A percentile compares a stretch with the other conserved stretches of the same genome.
Conservation (phyloP, 2,888 invertebrate species). For the Orchesellides sinensis region DNA sequence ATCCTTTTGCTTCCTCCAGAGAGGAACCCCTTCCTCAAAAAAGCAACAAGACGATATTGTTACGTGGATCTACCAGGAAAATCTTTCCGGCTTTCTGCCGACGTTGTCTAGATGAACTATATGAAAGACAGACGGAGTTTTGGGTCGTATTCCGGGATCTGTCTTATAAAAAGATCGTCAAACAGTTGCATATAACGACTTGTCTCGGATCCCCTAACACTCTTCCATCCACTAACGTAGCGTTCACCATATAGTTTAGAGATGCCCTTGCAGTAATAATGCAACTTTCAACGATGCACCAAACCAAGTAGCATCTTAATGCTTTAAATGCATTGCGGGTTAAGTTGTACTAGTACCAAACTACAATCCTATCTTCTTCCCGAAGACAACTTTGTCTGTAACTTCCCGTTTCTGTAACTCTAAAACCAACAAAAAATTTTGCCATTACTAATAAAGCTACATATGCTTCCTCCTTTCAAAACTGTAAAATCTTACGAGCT, state of each 20-base stretch:
- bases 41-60: slow-evolving; percentile 12
- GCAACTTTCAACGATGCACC: slow-evolving; percentile 1
- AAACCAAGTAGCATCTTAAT: too few relatives aligned
- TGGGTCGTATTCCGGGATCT: too few relatives aligned
- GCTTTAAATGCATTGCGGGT: too few relatives aligned
- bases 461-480: too few relatives aligned
- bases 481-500: too few relatives aligned
- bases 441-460: not conserved
- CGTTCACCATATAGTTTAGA: not conserved
- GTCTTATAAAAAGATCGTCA: too few relatives aligned
- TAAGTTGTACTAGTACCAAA: too few relatives aligned
- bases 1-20: not conserved
- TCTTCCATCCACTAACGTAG: not conserved
- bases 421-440: not conserved
- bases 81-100: slow-evolving; percentile 44
- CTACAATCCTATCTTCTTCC: too few relatives aligned
- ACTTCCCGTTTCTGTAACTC: too few relatives aligned
- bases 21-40: slow-evolving; percentile 29
- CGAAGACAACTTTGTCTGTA: too few relatives aligned
- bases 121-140: not conserved
- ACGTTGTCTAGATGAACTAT: not conserved
- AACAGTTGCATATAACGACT: slow-evolving; percentile 5
- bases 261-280: not conserved
- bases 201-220: not conserved
- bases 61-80: slow-evolving; percentile 38